Conservation (phyloP, 2,797 vertebrate species). For the Phalanger gymnotis region DNA sequence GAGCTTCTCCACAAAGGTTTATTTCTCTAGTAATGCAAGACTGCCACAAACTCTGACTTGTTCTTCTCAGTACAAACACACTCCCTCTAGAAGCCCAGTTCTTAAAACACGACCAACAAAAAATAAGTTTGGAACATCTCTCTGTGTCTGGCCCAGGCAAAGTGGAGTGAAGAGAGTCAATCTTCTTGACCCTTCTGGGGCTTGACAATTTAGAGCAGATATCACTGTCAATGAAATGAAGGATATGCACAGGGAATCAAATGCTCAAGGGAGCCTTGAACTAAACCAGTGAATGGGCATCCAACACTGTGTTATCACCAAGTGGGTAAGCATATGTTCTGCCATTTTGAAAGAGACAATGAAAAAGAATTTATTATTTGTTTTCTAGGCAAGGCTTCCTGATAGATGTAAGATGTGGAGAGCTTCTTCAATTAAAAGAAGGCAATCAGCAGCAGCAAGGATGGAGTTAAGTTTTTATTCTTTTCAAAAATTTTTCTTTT, state of each 20-base stretch:
- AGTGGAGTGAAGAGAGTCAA: neutral
- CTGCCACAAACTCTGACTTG: neutral
- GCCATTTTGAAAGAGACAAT: constrained; percentile 5
- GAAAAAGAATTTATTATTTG: neutral
- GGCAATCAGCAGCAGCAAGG: neutral
- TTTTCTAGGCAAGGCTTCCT: constrained; percentile 9
- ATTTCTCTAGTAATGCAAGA: neutral
- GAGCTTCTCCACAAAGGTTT: neutral
- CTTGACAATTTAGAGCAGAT: neutral
- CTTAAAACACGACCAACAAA: neutral
- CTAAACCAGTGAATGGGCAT: neutral
- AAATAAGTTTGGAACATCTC: neutral
- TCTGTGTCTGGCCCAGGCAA: neutral
- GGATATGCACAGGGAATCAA: rapidly evolving
- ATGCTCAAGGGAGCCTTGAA: rapidly evolving
- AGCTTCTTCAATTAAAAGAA: neutral
- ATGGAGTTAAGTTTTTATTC: neutral
- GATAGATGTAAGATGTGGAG: neutral
- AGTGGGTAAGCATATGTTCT: neutral
- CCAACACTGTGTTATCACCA: neutral
- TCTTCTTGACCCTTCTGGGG: rapidly evolving
- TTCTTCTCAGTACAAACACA: neutral
- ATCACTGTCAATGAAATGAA: neutral
- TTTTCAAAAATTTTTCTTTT: neutral
- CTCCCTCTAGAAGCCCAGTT: neutral